phyloP scores from a whole-genome alignment of 2,113 vertebrate species.

The Oncorhynchus clarkii region DNA sequence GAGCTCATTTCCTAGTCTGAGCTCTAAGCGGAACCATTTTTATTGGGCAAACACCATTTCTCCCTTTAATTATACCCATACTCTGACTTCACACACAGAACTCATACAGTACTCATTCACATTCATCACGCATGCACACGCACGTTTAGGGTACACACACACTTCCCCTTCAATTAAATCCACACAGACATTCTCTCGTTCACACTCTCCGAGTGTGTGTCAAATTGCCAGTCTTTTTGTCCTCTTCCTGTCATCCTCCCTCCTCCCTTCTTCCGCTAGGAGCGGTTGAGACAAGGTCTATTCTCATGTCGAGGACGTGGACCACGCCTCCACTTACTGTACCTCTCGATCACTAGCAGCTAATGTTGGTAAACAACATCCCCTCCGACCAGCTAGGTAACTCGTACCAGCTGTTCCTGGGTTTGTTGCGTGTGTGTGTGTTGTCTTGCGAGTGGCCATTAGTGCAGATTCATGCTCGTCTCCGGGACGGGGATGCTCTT shows the following conservation, averaged over 20 bases:
- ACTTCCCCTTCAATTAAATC: conserved; percentile 1
- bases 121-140: neutral
- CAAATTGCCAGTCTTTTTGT: neutral
- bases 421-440: neutral
- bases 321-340: too few relatives aligned
- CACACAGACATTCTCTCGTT: conserved; percentile 23
- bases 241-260: neutral
- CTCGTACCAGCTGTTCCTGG: neutral
- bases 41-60: conserved; percentile 55
- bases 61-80: conserved; percentile 58
- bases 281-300: neutral
- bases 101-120: too few relatives aligned
- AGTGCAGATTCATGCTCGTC: neutral
- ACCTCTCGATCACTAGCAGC: too few relatives aligned
- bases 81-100: conserved; percentile 2
- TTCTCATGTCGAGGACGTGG: neutral
- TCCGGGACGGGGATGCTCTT: conserved; percentile 39
- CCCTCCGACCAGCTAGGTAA: too few relatives aligned
- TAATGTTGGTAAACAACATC: too few relatives aligned
- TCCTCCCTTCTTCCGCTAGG: neutral
- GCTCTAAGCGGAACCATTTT: conserved; percentile 54
- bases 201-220: conserved; percentile 3
- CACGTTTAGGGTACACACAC: conserved; percentile 1
- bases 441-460: neutral
- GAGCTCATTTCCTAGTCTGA: conserved; percentile 62